Base-by-base conservation (phyloP, 1,140 invertebrate species). In the Physella acuta region DNA sequence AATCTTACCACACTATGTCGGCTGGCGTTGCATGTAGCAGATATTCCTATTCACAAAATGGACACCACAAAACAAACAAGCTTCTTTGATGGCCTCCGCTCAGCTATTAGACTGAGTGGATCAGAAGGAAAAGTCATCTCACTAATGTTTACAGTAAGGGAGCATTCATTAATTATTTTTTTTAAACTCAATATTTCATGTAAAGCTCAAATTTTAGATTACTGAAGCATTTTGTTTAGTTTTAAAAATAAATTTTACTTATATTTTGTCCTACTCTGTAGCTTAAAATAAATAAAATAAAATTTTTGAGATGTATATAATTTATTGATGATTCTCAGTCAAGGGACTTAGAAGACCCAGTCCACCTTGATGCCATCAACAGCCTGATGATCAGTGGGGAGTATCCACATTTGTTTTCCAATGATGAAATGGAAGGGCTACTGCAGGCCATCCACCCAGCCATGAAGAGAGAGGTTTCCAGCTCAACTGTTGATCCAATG, bases 341-440 rank as follows among this genome's bases (percentile, higher is more conserved):
- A 0, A 75, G 81, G 68, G 79, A 85, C 62, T 66, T 85, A n/a
- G 73, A 76, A 39, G 78, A 83, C 60, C 73, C 73, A 14, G 76
- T 79, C 20, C 83, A 83, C 65, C 70, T 85, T 26, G 84, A 85
- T 71, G 81, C 82, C 31, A 81, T 85, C 33, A 85, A 85, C 76
- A 83, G 79, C 64, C 64, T 85, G 16, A 73, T 85, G 33, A 78
- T 83, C 61, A 80, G 79, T 75, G 84, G 84, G 31, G 83, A 85
- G 70, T 84, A 82, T 59, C 82, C 83, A 44, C 80, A 82, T 63
- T 77, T 86, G 5, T 85, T 85, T 73, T 82, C 82, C 30, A 83
- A 82, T 71, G 84, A 86, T 79, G 84, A 86, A 74, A 76, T 86
- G 72, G 83, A 84, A 55, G 83, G 82, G 26, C 72, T 86, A 17